A percentile compares a stretch with the other conserved stretches of the same genome.
Conservation (phyloP, 2,113 vertebrate species). For the Thryonomys swinderianus region DNA sequence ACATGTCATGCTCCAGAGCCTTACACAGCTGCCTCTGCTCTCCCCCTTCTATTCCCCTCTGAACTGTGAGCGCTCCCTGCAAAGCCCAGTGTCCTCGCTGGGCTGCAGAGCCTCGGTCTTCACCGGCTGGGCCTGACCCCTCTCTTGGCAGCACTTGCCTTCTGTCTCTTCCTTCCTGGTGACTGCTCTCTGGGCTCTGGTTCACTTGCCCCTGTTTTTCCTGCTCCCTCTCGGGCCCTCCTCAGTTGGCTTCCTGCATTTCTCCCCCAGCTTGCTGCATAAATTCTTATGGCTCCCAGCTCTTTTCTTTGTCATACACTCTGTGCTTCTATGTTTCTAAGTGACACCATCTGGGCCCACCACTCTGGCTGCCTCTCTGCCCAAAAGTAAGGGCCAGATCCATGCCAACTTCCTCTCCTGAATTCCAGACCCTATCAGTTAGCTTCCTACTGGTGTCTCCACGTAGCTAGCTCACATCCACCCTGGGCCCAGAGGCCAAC, state of each 20-base stretch:
- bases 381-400: neutral
- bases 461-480: fast-evolving
- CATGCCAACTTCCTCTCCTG: neutral
- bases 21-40: neutral
- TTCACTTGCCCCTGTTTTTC: neutral
- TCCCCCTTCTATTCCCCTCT: neutral
- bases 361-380: neutral
- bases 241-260: neutral
- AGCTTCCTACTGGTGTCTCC: neutral
- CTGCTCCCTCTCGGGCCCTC: neutral
- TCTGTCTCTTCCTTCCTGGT: neutral
- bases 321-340: neutral
- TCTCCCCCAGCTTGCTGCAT: neutral
- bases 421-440: neutral
- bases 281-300: neutral
- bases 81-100: neutral
- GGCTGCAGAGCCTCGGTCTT: fast-evolving
- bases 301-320: neutral
- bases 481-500: neutral
- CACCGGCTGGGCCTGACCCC: neutral
- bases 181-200: neutral
- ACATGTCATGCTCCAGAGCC: neutral
- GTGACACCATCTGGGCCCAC: neutral
- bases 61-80: neutral
- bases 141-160: neutral